A percentile compares a stretch with the other conserved stretches of the same genome.
Evolutionary conservation across 2,113 vertebrate species (phyloP).

Genomic region (Saccopteryx bilineata): DNA sequence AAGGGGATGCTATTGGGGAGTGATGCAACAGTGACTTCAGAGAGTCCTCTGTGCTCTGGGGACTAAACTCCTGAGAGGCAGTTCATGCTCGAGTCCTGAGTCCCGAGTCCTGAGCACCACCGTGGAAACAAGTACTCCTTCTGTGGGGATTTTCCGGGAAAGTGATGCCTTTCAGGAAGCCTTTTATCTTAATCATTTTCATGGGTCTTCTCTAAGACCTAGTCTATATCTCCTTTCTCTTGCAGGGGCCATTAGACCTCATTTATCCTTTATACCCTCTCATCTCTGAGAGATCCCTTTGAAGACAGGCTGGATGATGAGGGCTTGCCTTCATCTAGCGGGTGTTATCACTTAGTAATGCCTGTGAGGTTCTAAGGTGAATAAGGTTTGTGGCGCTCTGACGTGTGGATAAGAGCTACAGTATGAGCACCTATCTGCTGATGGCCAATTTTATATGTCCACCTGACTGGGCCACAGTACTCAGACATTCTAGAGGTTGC

Average conservation of each 20-base stretch:
- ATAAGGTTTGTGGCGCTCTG: not conserved
- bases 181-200: not conserved
- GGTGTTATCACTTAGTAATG: not conserved
- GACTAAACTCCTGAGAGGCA: not conserved
- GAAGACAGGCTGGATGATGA: not conserved
- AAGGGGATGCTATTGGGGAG: not conserved
- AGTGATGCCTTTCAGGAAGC: not conserved
- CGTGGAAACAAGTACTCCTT: not conserved
- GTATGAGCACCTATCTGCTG: not conserved
- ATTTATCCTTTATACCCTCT: not conserved
- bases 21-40: not conserved
- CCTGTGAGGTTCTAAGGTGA: not conserved
- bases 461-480: not conserved
- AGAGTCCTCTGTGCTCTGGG: not conserved
- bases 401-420: not conserved
- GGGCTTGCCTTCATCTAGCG: not conserved
- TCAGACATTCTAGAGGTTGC: not conserved
- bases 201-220: not conserved
- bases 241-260: not conserved
- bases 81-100: not conserved
- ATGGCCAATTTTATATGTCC: not conserved
- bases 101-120: not conserved
- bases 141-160: not conserved
- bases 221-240: not conserved
- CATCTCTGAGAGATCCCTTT: not conserved